Conservation (phyloP, 2,797 vertebrate species). For the Perdix hodgsoniae region DNA sequence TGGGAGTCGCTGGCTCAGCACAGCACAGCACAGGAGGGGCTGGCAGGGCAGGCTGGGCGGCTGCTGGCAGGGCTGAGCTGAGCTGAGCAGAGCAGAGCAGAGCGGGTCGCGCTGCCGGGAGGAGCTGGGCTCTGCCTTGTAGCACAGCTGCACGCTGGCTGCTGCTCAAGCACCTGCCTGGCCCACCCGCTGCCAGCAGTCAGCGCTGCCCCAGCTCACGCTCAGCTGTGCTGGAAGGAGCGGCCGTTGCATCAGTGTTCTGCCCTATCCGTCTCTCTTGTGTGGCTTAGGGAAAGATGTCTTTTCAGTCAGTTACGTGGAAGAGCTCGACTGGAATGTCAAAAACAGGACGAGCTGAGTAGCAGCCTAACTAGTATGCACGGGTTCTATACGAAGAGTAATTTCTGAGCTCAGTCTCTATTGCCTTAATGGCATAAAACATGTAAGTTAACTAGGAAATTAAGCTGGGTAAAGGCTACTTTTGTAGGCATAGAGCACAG, state of each 20-base stretch:
- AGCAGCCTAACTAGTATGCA: not conserved
- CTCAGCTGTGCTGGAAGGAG: not conserved
- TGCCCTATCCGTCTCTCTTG: fast-evolving
- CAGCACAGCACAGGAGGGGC: no score
- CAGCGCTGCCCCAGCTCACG: not conserved
- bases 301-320: not conserved
- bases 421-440: fast-evolving
- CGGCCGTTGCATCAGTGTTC: not conserved
- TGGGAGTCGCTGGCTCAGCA: not conserved
- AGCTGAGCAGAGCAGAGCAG: not conserved
- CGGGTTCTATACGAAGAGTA: not conserved
- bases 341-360: not conserved
- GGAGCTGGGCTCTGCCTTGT: not conserved
- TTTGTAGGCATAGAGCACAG: not conserved
- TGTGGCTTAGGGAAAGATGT: not conserved
- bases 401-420: not conserved
- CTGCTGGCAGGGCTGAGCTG: not conserved
- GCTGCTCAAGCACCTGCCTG: fast-evolving
- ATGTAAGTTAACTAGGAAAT: not conserved
- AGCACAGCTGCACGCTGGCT: not conserved
- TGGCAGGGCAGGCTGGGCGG: not conserved
- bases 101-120: not conserved
- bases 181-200: not conserved
- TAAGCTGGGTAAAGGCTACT: not conserved
- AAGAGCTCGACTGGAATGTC: not conserved